These are phyloP conservation scores for Vidua macroura DNA, from an alignment of 2,113 vertebrate species.

Conservation along the genomic window DNA sequence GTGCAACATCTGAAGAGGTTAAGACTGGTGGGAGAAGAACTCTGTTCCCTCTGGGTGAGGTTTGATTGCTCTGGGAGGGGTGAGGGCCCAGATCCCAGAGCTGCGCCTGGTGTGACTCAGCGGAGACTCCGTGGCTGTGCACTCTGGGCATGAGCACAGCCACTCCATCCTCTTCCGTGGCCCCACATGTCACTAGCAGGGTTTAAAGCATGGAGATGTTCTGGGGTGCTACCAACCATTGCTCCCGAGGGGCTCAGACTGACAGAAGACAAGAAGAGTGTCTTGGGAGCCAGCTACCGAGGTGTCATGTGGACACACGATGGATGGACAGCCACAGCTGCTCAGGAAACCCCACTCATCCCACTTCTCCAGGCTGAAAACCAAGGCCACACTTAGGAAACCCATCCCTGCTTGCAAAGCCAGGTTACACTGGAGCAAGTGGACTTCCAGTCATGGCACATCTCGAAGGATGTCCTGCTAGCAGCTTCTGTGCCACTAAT, in stretches of 20 bases:
- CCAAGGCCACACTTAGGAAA: not conserved
- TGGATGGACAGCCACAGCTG: not conserved
- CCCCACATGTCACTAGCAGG: accelerated
- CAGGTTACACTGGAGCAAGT: not conserved
- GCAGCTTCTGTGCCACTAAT: not conserved
- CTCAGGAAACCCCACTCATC: not conserved
- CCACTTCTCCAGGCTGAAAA: not conserved
- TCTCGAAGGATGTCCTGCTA: not conserved
- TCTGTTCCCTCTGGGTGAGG: not conserved
- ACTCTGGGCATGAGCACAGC: accelerated
- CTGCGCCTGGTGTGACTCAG: not conserved
- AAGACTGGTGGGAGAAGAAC: not conserved
- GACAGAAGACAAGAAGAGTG: too few species aligned
- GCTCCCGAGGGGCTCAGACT: accelerated
- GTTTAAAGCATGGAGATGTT: accelerated
- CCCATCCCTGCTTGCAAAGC: not conserved
- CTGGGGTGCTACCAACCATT: not conserved
- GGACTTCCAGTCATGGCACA: not conserved
- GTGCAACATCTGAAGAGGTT: not conserved
- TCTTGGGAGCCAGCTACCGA: accelerated
- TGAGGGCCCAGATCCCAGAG: not conserved
- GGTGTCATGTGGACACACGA: accelerated
- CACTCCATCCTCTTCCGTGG: accelerated
- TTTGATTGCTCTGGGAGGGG: not conserved
- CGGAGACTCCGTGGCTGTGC: accelerated